Percentiles rank a stretch among this genome's conserved stretches.
Evolutionary conservation across 2,888 invertebrate species (phyloP).

Genomic region (Eledone cirrhosa): DNA sequence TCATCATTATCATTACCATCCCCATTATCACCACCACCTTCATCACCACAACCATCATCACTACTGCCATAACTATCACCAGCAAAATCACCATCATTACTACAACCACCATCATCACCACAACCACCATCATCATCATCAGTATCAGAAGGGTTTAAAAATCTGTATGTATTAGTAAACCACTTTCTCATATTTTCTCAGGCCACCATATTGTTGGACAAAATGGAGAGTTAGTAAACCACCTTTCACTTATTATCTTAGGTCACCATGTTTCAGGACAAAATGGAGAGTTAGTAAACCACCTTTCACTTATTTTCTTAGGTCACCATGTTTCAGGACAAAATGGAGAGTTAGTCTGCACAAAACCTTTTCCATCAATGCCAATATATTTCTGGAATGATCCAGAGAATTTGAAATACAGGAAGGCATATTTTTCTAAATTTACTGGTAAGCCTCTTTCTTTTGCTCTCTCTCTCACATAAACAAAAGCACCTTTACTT

Average conservation of each 20-base stretch:
- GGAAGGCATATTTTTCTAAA: conserved; percentile 69
- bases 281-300: no score
- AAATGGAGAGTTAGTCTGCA: conserved; percentile 71
- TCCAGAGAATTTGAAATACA: conserved; percentile 67
- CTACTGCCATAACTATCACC: background rate
- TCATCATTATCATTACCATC: no score
- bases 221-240: no score
- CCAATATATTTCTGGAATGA: conserved; percentile 71
- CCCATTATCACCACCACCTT: no score
- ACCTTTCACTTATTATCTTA: no score
- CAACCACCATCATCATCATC: background rate
- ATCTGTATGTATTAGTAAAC: background rate
- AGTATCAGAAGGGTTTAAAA: background rate
- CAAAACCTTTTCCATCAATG: conserved; percentile 72
- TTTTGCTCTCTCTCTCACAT: no score
- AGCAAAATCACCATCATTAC: background rate
- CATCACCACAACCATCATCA: background rate
- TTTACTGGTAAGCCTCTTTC: conserved; percentile 52
- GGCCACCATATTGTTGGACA: no score
- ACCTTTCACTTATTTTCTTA: conserved; percentile 40
- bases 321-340: conserved; percentile 68
- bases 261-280: background rate
- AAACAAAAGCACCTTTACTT: no score
- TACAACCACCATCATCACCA: background rate
- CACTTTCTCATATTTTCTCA: no score